Evolutionary conservation across 2,888 invertebrate species (phyloP), one percentile per base, ranked within the genome.

Genomic region (Lysandra coridon): DNA sequence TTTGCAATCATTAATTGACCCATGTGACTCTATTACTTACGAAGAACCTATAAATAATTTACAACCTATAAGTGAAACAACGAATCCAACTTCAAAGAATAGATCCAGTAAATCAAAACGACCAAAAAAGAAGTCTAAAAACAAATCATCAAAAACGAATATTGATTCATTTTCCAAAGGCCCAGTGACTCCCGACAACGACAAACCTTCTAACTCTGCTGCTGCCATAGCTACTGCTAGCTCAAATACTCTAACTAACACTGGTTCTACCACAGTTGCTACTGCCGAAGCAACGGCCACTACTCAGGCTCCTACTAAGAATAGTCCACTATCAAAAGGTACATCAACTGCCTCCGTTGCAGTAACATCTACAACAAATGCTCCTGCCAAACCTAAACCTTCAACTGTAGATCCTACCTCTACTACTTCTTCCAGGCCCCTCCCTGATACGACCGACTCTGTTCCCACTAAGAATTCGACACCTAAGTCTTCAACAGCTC

Each of bases 41-140:
- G 23, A 37, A 12, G 69, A 69, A 33, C 69, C 69, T 33, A 14
- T 37, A 33, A 69, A 69, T 69, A 69, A 37, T 10, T 33, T 37
- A 33, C 69, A 14, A 69, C 30, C 12, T 14, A 33, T 33, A 4
- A 33, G 69, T 33, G 33, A 69, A 69, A 69, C 69, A 69, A 4
- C 17, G 14, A 33, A 33, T 33, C 4, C 14, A 37, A 69, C 69
- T 69, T 69, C 33, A 69, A 33, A 30, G 33, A 30, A 57, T 57
- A 14, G 30, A 17, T n/a, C 30, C 7, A 12, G 6, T 57, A 57
- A 33, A 76, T 76, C 30, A 14, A 76, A 53, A 30, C 76, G 33
- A 53, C 14, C 57, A 53, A 76, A 76, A 53, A 53, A 76, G 76
- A 53, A 53, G 53, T 33, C 33, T 33, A 76, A 76, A 76, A 53